Conservation (phyloP, 2,113 vertebrate genomes). For the Nerophis ophidion region DNA sequence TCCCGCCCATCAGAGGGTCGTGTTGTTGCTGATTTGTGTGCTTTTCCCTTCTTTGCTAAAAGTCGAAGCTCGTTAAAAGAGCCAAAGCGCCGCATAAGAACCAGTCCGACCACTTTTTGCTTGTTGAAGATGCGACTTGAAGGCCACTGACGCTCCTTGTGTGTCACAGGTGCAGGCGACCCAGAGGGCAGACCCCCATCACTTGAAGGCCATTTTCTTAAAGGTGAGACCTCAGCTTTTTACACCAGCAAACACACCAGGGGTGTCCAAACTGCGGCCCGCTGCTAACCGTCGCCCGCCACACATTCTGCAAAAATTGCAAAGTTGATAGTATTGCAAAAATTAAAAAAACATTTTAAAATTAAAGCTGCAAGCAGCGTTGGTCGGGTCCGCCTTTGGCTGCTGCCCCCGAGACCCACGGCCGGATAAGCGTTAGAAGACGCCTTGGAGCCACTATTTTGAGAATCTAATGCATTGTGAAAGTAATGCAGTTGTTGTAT, state of each 20-base stretch:
- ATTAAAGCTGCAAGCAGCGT: too few relatives aligned
- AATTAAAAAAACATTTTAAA: too few relatives aligned
- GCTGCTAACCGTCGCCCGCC: too few relatives aligned
- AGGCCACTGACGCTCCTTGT: conserved; percentile 13
- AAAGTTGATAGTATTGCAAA: too few relatives aligned
- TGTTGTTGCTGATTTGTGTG: conserved; percentile 1
- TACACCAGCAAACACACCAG: background rate
- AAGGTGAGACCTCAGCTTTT: conserved; percentile 76
- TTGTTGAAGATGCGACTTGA: background rate
- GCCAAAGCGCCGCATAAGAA: background rate
- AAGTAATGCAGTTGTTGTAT: too few relatives aligned
- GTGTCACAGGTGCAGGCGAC: conserved; percentile 80
- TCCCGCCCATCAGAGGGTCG: conserved; percentile 1
- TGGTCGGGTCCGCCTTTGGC: too few relatives aligned
- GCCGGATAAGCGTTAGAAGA: too few relatives aligned
- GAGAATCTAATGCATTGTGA: too few relatives aligned
- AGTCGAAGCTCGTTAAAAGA: background rate
- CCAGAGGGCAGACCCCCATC: conserved; percentile 84
- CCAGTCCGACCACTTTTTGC: background rate
- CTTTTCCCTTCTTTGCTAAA: background rate
- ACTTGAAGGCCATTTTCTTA: conserved; percentile 84
- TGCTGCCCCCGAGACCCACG: too few relatives aligned
- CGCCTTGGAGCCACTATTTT: too few relatives aligned
- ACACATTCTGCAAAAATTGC: too few relatives aligned
- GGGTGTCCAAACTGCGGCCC: too few relatives aligned